Base-by-base conservation (phyloP, 2,797 vertebrate species). In the Enteromius unitaeniatus region DNA sequence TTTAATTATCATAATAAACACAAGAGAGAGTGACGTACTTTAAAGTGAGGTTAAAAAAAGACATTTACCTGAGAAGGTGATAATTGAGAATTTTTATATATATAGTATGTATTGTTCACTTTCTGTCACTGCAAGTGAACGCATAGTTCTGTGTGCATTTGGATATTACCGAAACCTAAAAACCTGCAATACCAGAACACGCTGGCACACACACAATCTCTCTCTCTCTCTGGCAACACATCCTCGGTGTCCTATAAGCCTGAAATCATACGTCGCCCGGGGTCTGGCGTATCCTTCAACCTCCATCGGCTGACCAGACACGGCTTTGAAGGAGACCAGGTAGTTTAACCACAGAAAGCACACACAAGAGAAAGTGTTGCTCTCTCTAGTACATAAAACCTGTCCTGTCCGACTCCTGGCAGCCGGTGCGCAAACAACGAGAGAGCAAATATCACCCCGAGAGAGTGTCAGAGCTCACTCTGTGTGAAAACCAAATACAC, bases 381-480 rank as follows among this genome's bases (percentile, higher is more conserved):
- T 42, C 47, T 67, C 34, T 68, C 28, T 40, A 83, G 72, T 76
- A 68, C 47, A 83, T 76, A 83, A 83, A 83, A 28, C 62, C 17
- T 4, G 0, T 76, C 45, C 26, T 72, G 62, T 13, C 40, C n/a
- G 42, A 62, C 79, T 81, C 79, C 68, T 81, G 68, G 53, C 53
- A 73, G 67, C 23, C 49, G 3, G 53, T 45, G 7, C 68, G 23
- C 79, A 76, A 83, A 82, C 45, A 75, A 51, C 58, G 3, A 74
- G 40, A 62, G 58, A 51, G 70, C 42, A 75, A 49, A 75, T 68
- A 47, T 23, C 21, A 51, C 75, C 69, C 75, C 3, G 45, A 83
- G 89, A 94, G 93, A 93, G 88, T 91, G 87, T 92, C 89, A 91
- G 90, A 88, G 92, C 88, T 89, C 92, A 92, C 93, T 93, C 91